phyloP scores from a whole-genome alignment of 1,140 invertebrate genomes.

The Apolygus lucorum region DNA sequence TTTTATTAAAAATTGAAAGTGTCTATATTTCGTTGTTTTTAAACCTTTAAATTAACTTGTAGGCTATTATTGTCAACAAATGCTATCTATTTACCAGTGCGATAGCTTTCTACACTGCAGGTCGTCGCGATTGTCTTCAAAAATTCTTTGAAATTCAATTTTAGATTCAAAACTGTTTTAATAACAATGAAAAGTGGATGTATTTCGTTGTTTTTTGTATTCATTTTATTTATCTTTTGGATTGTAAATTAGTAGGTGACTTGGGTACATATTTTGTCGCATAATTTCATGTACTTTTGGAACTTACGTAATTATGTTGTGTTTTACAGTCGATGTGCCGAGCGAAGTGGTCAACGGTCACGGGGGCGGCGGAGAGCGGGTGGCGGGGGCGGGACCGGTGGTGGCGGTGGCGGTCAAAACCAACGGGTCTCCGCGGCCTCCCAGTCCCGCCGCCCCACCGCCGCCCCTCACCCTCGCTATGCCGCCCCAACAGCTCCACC shows the following conservation, averaged over 20 bases:
- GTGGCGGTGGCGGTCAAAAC: conserved; percentile 14
- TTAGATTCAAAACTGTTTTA: no score
- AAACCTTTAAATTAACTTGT: no score
- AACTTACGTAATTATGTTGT: not conserved
- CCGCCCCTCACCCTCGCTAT: conserved; percentile 13
- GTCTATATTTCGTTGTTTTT: no score
- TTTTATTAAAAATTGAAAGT: no score
- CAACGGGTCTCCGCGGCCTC: conserved; percentile 12
- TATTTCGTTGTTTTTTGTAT: no score
- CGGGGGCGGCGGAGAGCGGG: not conserved
- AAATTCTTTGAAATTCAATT: no score
- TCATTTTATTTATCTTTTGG: not conserved
- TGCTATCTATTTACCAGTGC: no score
- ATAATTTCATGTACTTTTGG: not conserved
- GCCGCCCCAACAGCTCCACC: conserved; percentile 10
- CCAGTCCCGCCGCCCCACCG: not conserved
- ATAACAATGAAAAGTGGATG: no score
- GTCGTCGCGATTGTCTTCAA: no score
- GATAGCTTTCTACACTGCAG: no score
- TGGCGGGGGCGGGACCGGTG: no score
- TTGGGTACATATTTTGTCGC: not conserved
- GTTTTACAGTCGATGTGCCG: conserved; percentile 19
- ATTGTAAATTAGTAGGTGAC: not conserved
- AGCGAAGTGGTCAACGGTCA: conserved; percentile 19
- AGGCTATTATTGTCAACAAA: no score